Percentiles rank a stretch among this genome's conserved stretches.
phyloP scores from a whole-genome alignment of 2,113 vertebrate species.

The Tauraco erythrolophus region DNA sequence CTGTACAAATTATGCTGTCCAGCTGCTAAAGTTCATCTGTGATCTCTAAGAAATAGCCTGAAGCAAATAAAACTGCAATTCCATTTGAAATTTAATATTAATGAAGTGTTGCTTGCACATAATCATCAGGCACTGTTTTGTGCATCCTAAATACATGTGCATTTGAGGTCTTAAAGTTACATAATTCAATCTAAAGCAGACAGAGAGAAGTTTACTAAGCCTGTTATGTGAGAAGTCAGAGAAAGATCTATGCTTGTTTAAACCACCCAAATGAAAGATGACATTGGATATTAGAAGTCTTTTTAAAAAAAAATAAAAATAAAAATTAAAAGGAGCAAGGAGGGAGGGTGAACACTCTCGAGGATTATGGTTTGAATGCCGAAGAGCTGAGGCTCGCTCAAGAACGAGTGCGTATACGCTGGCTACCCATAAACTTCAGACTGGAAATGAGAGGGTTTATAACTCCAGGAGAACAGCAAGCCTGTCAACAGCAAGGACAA shows the following conservation, averaged over 20 bases:
- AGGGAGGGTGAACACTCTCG: background rate
- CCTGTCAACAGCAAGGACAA: background rate
- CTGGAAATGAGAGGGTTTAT: background rate
- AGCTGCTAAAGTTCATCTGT: conserved; percentile 27
- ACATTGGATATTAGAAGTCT: background rate
- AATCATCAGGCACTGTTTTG: background rate
- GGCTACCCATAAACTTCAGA: background rate
- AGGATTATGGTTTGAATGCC: background rate
- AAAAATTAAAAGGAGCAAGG: background rate
- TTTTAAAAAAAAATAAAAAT: background rate
- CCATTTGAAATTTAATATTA: conserved; percentile 32
- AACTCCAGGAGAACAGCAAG: background rate
- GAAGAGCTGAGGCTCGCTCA: background rate
- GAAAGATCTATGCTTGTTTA: background rate
- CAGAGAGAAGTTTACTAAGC: background rate
- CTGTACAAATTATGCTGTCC: conserved; percentile 30
- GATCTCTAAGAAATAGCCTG: conserved; percentile 9
- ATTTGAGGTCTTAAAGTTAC: background rate
- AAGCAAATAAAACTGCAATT: background rate
- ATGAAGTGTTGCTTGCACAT: conserved; percentile 15
- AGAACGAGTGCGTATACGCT: background rate
- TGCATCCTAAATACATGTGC: background rate
- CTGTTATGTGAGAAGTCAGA: background rate
- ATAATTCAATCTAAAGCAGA: background rate
- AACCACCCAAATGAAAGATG: background rate